phyloP scores from a whole-genome alignment of 2,797 vertebrate species.

The Triplophysa bombifrons region DNA sequence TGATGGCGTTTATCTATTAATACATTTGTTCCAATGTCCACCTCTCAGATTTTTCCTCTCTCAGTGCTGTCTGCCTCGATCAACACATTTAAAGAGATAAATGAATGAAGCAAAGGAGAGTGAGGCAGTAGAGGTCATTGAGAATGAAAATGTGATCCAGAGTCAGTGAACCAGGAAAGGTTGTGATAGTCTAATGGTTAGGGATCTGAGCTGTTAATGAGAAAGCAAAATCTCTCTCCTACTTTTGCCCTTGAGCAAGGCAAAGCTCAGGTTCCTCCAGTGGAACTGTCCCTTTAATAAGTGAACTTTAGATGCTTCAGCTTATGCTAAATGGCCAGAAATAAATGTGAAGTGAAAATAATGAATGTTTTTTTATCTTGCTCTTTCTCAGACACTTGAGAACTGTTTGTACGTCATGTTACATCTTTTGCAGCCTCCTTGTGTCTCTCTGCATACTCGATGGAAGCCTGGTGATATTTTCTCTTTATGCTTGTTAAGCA shows the following conservation, averaged over 20 bases:
- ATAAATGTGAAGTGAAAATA: slow-evolving; percentile 8
- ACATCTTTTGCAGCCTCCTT: slow-evolving; percentile 1
- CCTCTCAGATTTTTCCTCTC: not conserved
- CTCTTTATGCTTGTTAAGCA: slow-evolving; percentile 34
- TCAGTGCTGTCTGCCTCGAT: slow-evolving; percentile 1
- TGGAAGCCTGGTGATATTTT: slow-evolving; percentile 8
- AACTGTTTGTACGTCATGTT: slow-evolving; percentile 21
- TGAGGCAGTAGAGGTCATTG: not conserved
- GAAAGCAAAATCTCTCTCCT: not conserved
- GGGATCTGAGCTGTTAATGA: slow-evolving; percentile 15
- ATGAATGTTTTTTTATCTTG: slow-evolving; percentile 55
- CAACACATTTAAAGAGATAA: slow-evolving; percentile 6
- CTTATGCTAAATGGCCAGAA: slow-evolving; percentile 22
- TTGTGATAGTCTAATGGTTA: not conserved
- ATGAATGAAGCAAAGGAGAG: slow-evolving; percentile 6
- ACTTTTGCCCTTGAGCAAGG: slow-evolving; percentile 13
- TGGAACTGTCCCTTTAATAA: slow-evolving; percentile 15
- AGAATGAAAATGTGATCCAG: not conserved
- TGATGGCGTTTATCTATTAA: slow-evolving; percentile 14
- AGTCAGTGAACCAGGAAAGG: slow-evolving; percentile 10
- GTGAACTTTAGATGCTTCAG: not conserved
- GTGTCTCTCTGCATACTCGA: slow-evolving; percentile 5
- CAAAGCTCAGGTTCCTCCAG: not conserved
- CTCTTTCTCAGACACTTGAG: slow-evolving; percentile 5
- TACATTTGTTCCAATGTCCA: not conserved